Evolutionary conservation across 2,113 vertebrate genomes (phyloP).

Genomic region (Macroglossus sobrinus): DNA sequence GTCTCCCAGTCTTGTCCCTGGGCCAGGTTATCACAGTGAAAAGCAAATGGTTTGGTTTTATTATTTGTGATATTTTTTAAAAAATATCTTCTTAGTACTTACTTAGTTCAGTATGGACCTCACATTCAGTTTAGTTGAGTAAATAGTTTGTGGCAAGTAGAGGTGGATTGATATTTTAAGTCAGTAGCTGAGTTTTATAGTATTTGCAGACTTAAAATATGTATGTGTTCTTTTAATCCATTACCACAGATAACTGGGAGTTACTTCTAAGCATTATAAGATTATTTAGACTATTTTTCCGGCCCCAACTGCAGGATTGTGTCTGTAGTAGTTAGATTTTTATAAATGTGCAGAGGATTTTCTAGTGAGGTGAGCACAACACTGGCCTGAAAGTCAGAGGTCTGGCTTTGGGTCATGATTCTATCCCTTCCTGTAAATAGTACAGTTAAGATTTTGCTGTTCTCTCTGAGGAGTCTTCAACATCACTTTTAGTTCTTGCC

Average conservation of each 20-base stretch:
- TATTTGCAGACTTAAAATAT: conserved; percentile 29
- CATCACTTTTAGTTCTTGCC: background rate
- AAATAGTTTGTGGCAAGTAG: background rate
- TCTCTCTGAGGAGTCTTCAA: background rate
- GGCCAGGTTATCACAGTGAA: background rate
- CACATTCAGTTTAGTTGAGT: conserved; percentile 16
- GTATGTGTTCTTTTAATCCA: background rate
- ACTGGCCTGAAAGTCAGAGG: background rate
- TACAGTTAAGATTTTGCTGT: background rate
- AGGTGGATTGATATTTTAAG: conserved; percentile 25
- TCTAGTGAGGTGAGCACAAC: background rate
- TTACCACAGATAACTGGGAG: background rate
- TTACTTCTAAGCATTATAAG: background rate
- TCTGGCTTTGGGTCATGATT: conserved; percentile 1
- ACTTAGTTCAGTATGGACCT: conserved; percentile 2
- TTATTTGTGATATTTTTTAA: conserved; percentile 17
- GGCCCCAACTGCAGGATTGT: background rate
- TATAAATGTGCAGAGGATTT: background rate
- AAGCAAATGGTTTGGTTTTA: background rate
- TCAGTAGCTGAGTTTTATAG: background rate
- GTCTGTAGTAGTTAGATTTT: conserved; percentile 11
- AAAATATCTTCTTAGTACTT: background rate
- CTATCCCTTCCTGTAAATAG: background rate
- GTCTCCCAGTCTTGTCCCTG: background rate
- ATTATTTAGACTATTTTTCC: background rate